Conservation (phyloP, 2,113 vertebrate genomes). For the Sinocyclocheilus anophthalmus region DNA sequence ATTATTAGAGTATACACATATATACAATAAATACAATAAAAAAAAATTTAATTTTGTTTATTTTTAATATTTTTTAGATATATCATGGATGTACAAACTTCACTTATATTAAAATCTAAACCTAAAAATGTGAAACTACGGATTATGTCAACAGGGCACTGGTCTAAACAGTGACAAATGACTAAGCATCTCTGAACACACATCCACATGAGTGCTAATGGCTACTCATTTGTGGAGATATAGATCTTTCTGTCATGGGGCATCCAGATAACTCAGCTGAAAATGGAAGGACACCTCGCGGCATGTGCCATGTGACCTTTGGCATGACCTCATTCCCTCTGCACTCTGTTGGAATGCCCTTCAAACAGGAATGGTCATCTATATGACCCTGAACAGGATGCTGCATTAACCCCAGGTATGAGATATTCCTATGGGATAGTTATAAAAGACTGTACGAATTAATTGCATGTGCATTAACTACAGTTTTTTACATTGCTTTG, state of each 20-base stretch:
- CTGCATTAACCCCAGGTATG: background rate
- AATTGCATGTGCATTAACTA: background rate
- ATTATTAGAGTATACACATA: too few species aligned
- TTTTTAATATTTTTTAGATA: background rate
- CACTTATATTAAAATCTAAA: background rate
- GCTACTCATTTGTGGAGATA: constrained; percentile 10
- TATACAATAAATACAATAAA: too few species aligned
- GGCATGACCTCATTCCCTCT: constrained; percentile 21
- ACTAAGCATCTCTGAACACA: constrained; percentile 30
- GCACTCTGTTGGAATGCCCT: constrained; percentile 1
- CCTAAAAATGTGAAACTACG: background rate
- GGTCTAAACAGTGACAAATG: constrained; percentile 18
- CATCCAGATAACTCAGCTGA: constrained; percentile 37
- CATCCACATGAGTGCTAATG: constrained; percentile 21
- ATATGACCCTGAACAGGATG: background rate
- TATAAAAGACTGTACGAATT: background rate
- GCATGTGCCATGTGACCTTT: constrained; percentile 34
- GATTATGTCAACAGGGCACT: constrained; percentile 1
- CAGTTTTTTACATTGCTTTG: background rate
- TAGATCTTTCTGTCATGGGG: constrained; percentile 35
- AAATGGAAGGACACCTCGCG: constrained; percentile 41
- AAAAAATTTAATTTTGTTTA: too few species aligned
- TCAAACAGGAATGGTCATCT: background rate
- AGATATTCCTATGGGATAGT: background rate
- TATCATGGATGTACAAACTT: background rate